A percentile compares a stretch with the other conserved stretches of the same genome.
Conservation (phyloP, 2,113 vertebrate species). For the Acrocephalus kingi region DNA sequence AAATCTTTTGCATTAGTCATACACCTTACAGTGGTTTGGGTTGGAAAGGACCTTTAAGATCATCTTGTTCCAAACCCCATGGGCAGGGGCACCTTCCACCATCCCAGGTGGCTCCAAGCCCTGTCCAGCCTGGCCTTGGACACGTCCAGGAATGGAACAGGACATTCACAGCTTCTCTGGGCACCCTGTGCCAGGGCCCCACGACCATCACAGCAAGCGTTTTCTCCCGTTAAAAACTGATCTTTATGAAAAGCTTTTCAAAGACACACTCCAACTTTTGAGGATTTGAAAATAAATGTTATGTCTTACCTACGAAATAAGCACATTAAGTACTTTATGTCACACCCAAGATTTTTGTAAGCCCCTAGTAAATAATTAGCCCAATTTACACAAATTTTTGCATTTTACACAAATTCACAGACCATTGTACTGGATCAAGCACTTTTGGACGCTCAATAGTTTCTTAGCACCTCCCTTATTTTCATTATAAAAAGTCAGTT, state of each 20-base stretch:
- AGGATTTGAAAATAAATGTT: neutral
- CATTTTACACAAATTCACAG: neutral
- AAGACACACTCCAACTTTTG: neutral
- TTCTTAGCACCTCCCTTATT: neutral
- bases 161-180: neutral
- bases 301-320: rapidly evolving
- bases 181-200: neutral
- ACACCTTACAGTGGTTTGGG: neutral
- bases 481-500: neutral
- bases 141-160: neutral
- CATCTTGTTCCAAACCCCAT: neutral
- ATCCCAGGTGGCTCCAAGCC: neutral
- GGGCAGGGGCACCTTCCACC: neutral
- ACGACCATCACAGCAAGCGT: neutral
- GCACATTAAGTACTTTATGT: neutral
- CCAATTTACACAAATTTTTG: neutral
- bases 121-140: rapidly evolving
- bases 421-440: rapidly evolving
- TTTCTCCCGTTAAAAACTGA: neutral
- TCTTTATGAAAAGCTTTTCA: neutral
- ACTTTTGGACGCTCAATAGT: neutral
- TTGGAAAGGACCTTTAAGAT: neutral
- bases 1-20: neutral
- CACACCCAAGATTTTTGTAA: neutral
- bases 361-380: neutral